Percentiles rank a stretch among this genome's conserved stretches.
phyloP scores from a whole-genome alignment of 2,888 invertebrate species.

The Cylloceria caligata region DNA sequence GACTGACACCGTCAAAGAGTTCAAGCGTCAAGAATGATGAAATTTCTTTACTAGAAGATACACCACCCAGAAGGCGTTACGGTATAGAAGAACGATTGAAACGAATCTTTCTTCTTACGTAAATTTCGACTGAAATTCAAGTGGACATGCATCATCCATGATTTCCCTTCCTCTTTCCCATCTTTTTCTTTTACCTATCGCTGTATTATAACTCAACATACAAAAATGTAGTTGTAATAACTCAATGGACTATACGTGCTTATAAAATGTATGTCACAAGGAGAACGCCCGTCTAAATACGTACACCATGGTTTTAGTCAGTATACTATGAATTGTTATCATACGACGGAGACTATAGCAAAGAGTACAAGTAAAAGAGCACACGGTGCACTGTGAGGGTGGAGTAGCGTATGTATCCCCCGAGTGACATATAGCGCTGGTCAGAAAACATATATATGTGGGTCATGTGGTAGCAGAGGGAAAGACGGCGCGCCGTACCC shows the following conservation, averaged over 20 bases:
- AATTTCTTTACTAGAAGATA: not conserved
- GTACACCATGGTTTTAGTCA: not conserved
- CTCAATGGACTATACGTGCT: not conserved
- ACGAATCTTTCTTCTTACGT: not conserved
- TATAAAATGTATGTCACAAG: constrained; percentile 16
- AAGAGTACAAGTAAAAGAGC: not conserved
- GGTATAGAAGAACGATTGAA: not conserved
- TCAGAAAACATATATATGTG: constrained; percentile 47
- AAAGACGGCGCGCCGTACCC: constrained; percentile 60
- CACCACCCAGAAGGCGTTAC: not conserved
- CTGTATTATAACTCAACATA: constrained; percentile 1
- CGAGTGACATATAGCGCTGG: constrained; percentile 16
- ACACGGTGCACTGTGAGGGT: constrained; percentile 8
- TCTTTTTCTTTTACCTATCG: not conserved
- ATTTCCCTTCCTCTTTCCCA: not conserved
- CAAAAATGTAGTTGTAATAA: constrained; percentile 22
- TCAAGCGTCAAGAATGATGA: not conserved
- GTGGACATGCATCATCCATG: constrained; percentile 5
- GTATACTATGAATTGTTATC: not conserved
- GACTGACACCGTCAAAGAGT: not conserved
- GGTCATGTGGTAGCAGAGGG: constrained; percentile 54
- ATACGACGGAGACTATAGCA: constrained; percentile 5
- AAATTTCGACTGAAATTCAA: constrained; percentile 7
- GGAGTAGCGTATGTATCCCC: constrained; percentile 14
- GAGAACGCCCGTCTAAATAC: not conserved